These are phyloP conservation scores for Apocheima hispidaria DNA, from an alignment of 2,888 invertebrate genomes.

Conservation along the genomic window DNA sequence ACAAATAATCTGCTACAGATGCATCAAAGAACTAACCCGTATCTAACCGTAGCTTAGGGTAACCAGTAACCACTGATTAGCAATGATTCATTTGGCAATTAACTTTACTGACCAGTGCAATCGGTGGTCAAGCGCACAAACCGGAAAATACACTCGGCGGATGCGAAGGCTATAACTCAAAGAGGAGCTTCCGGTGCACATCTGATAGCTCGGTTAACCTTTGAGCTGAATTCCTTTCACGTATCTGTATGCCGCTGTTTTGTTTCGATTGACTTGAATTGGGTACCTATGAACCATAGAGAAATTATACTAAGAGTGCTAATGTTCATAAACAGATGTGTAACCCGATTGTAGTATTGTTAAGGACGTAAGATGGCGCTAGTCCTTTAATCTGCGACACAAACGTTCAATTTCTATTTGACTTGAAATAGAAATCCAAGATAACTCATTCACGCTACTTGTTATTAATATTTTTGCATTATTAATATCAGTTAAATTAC, in stretches of 20 bases:
- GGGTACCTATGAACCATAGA: not conserved
- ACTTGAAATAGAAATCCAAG: no score
- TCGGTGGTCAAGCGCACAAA: slow-evolving; percentile 54
- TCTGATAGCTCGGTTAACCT: slow-evolving; percentile 63
- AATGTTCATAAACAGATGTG: no score
- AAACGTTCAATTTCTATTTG: no score
- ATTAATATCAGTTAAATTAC: no score
- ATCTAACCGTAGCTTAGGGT: slow-evolving; percentile 39
- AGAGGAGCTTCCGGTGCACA: slow-evolving; percentile 70
- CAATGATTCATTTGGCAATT: slow-evolving; percentile 78
- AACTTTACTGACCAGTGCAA: slow-evolving; percentile 64
- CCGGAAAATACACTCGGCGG: slow-evolving; percentile 78
- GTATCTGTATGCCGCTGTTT: not conserved
- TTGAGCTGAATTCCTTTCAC: slow-evolving; percentile 35
- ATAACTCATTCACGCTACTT: no score
- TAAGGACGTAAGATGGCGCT: no score
- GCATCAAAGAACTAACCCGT: slow-evolving; percentile 34
- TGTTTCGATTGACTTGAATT: not conserved
- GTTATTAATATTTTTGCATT: no score
- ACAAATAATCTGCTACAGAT: slow-evolving; percentile 33
- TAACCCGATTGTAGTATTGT: no score
- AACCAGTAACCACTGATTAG: slow-evolving; percentile 63
- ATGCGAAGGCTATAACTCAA: slow-evolving; percentile 81
- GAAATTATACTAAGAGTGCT: no score
- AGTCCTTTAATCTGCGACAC: no score